Evolutionary conservation across 2,113 vertebrate species (phyloP), one percentile per base, ranked within the genome.

Genomic region (Junco hyemalis): DNA sequence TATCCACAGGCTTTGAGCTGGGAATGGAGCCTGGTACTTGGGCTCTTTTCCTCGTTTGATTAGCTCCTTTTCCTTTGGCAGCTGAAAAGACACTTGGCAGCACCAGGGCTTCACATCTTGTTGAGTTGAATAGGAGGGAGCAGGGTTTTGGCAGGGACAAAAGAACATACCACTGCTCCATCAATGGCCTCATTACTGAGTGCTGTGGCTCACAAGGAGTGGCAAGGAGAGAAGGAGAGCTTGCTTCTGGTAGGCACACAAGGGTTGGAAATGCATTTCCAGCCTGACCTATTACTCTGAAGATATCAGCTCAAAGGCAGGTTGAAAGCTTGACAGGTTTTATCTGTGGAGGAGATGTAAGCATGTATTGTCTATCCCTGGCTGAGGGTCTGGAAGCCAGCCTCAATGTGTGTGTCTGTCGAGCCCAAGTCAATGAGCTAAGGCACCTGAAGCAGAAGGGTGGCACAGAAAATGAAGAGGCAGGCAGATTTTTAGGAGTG

Each of bases 51-150:
- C 81, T 87, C 3, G 0, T 97, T 90, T 86, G 79, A 91, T 93
- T 59, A 93, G 80, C 68, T 94, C 76, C 86, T 92, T 87, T 89
- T 91, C 88, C 85, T 83, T 51, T 93, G 90, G 94, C 95, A 93
- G 88, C 90, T 63, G 82, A 87, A 53, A 73, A 68, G 69, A 33
- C 5, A 12, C 86, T 97, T 96, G 95, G 96, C 95, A 97, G 94
- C 48, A 61, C 69, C 22, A 21, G 54, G 54, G 16, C 53, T 82
- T 81, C 22, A 18, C 57, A 36, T 91, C 96, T 93, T 90, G 93
- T 94, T 81, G 87, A 81, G 60, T 70, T 92, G 92, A 95, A 95
- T 88, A 86, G 79, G 63, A 93, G 45, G 76, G 92, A 90, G 86
- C 42, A 11, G 89, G 70, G 69, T 79, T 84, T 92, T 97, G 96